Evolutionary conservation across 2,888 invertebrate genomes (phyloP).

Genomic region (Sminthurinus aureus): DNA sequence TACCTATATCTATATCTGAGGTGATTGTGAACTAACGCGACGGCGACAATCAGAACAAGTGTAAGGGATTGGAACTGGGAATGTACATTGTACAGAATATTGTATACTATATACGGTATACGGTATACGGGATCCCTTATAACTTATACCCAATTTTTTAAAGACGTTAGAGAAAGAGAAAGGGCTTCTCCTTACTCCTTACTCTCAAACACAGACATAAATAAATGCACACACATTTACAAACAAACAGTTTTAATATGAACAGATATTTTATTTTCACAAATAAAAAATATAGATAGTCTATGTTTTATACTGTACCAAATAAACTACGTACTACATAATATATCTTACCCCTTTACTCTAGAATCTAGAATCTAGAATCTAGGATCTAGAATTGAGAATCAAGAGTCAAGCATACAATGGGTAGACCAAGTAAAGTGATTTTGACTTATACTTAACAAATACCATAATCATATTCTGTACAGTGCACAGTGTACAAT

Average conservation of each 20-base stretch:
- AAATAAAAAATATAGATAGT: not conserved
- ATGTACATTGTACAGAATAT: not conserved
- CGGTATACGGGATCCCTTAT: too few relatives aligned
- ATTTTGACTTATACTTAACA: conserved; percentile 5
- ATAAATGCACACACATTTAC: not conserved
- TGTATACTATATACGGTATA: too few relatives aligned
- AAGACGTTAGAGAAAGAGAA: not conserved
- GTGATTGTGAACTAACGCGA: too few relatives aligned
- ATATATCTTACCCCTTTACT: conserved; percentile 14
- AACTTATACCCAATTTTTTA: not conserved
- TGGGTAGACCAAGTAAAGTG: not conserved
- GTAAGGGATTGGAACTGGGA: too few relatives aligned
- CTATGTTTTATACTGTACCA: too few relatives aligned
- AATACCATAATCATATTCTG: not conserved
- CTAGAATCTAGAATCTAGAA: too few relatives aligned
- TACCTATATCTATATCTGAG: too few relatives aligned
- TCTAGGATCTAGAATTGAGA: too few relatives aligned
- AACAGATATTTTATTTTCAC: conserved; percentile 9
- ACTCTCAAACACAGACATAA: not conserved
- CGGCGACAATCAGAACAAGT: too few relatives aligned
- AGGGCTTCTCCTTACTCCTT: not conserved
- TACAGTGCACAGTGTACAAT: not conserved
- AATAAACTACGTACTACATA: too few relatives aligned
- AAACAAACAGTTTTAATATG: conserved; percentile 19
- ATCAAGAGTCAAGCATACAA: too few relatives aligned